A percentile compares a stretch with the other conserved stretches of the same genome.
Evolutionary conservation across 2,797 vertebrate species (phyloP).

Genomic region (Menidia menidia): DNA sequence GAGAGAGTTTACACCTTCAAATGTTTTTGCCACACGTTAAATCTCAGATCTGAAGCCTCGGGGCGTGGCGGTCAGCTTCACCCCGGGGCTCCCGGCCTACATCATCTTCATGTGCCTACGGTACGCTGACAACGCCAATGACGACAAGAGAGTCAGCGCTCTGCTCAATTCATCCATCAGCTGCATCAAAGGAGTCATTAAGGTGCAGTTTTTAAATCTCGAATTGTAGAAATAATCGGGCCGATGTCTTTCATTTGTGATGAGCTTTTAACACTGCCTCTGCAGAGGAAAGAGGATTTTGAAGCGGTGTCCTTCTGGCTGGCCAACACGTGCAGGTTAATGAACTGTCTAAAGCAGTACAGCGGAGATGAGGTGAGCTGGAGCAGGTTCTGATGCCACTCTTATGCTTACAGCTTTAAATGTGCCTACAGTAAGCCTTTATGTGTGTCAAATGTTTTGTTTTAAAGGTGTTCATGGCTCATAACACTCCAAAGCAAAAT

Average conservation of each 20-base stretch:
- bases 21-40: not conserved
- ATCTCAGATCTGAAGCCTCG: conserved; percentile 91
- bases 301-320: conserved; percentile 97
- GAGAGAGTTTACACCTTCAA: not conserved
- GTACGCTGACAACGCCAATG: conserved; percentile 92
- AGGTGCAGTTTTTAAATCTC: conserved; percentile 80
- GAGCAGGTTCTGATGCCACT: not conserved
- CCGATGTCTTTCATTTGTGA: not conserved
- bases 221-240: not conserved
- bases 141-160: conserved; percentile 91
- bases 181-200: conserved; percentile 93
- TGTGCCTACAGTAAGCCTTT: conserved; percentile 3
- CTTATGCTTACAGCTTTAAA: not conserved
- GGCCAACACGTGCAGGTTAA: conserved; percentile 91
- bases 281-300: conserved; percentile 91
- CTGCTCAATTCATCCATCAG: conserved; percentile 94
- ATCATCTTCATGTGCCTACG: conserved; percentile 98
- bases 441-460: conserved; percentile 3
- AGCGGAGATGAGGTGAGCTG: conserved; percentile 92
- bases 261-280: conserved; percentile 21
- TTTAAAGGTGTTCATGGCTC: conserved; percentile 81
- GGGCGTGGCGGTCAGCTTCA: conserved; percentile 91
- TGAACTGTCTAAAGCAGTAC: conserved; percentile 96
- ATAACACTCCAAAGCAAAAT: conserved; percentile 94
- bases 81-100: conserved; percentile 93